A percentile compares a stretch with the other conserved stretches of the same genome.
Conservation (phyloP, 1,140 invertebrate species). For the Lasioglossum baleicum region DNA sequence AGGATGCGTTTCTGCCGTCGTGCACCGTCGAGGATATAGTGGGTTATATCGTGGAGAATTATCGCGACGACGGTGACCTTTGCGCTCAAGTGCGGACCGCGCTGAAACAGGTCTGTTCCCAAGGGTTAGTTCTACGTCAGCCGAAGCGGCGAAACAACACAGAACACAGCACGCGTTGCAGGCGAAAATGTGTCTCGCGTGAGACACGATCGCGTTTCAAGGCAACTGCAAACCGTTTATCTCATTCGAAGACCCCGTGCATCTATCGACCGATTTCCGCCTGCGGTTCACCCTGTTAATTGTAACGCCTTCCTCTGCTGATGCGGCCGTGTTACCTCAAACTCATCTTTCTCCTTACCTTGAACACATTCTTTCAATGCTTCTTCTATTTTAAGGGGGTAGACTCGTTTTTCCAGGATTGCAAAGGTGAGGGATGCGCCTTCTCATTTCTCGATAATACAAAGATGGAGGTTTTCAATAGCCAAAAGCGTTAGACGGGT, state of each 20-base stretch:
- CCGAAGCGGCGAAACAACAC: slow-evolving; percentile 1
- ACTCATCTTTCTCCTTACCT: neutral
- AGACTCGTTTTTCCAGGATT: no score
- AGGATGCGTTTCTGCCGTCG: slow-evolving; percentile 9
- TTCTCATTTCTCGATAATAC: no score
- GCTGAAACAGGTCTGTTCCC: slow-evolving; percentile 59
- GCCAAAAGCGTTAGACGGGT: no score
- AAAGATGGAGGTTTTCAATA: no score
- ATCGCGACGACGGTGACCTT: slow-evolving; percentile 63
- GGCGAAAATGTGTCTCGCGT: slow-evolving; percentile 46
- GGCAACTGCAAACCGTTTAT: slow-evolving; percentile 50
- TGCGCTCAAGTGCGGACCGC: slow-evolving; percentile 66
- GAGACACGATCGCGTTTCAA: slow-evolving; percentile 56
- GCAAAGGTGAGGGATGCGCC: no score
- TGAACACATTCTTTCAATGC: no score
- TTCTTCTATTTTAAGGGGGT: no score
- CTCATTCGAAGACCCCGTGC: slow-evolving; percentile 35
- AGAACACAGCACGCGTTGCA: slow-evolving; percentile 3
- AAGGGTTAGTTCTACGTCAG: slow-evolving; percentile 64
- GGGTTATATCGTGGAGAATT: slow-evolving; percentile 58
- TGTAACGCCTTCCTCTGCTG: slow-evolving; percentile 6
- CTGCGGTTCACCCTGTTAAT: slow-evolving; percentile 24
- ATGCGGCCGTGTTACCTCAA: neutral
- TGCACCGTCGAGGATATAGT: slow-evolving; percentile 58
- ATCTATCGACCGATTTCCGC: slow-evolving; percentile 54